These are phyloP conservation scores for Dascyllus trimaculatus DNA, from an alignment of 2,113 vertebrate species.

Conservation along the genomic window DNA sequence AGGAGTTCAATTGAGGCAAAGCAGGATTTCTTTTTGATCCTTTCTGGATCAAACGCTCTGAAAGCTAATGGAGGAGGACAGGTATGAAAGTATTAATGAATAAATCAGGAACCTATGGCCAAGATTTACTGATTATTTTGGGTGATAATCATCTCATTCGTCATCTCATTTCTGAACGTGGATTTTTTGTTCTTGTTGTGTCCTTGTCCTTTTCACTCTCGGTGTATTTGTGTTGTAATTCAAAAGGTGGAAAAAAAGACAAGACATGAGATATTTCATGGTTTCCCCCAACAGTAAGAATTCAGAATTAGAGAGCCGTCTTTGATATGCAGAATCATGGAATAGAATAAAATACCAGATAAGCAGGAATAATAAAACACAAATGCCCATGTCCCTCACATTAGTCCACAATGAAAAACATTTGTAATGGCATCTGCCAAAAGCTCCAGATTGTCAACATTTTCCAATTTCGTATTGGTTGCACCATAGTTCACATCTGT, in stretches of 20 bases:
- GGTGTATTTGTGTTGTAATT: not conserved
- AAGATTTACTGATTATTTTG: slow-evolving; percentile 47
- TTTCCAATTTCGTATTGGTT: slow-evolving; percentile 47
- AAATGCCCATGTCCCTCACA: not conserved
- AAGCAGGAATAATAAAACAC: slow-evolving; percentile 5
- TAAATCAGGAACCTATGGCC: slow-evolving; percentile 49
- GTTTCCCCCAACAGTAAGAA: not conserved
- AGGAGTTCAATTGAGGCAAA: slow-evolving; percentile 42
- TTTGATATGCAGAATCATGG: not conserved
- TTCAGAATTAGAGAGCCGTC: not conserved
- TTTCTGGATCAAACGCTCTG: slow-evolving; percentile 51
- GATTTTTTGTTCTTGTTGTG: not conserved
- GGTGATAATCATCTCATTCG: no score
- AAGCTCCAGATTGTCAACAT: slow-evolving; percentile 39
- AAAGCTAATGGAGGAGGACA: slow-evolving; percentile 49
- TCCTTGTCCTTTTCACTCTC: not conserved
- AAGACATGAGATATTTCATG: not conserved
- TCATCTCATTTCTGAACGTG: slow-evolving; percentile 42
- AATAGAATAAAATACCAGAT: slow-evolving; percentile 1
- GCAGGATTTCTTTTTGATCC: slow-evolving; percentile 59
- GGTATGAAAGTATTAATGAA: slow-evolving; percentile 54
- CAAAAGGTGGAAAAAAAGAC: not conserved
- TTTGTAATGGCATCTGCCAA: not conserved
- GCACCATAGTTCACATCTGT: slow-evolving; percentile 53
- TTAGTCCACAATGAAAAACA: not conserved